A percentile compares a stretch with the other conserved stretches of the same genome.
Conservation (phyloP, 2,797 vertebrate species). For the Coluber constrictor region DNA sequence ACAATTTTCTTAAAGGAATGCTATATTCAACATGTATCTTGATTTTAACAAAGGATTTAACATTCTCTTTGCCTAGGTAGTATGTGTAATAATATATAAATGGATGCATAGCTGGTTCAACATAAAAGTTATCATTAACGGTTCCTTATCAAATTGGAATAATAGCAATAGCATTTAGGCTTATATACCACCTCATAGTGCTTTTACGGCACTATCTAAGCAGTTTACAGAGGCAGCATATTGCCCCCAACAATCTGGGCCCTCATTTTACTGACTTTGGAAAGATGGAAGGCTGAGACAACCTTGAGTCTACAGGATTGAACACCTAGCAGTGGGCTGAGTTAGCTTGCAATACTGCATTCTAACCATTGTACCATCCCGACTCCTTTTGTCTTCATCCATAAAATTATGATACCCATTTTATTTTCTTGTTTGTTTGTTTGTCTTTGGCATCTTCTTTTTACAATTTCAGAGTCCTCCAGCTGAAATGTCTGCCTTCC, state of each 20-base stretch:
- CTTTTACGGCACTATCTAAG: background rate
- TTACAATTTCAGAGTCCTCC: too few relatives aligned
- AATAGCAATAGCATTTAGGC: background rate
- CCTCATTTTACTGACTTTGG: too few relatives aligned
- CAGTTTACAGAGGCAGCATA: background rate
- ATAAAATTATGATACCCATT: too few relatives aligned
- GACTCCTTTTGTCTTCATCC: too few relatives aligned
- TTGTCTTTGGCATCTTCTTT: too few relatives aligned
- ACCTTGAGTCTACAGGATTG: too few relatives aligned
- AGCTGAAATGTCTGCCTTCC: too few relatives aligned
- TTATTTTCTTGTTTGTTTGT: too few relatives aligned
- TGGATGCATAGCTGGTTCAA: background rate
- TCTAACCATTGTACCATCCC: too few relatives aligned
- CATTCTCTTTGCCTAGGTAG: background rate
- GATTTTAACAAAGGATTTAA: background rate
- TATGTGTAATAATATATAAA: background rate
- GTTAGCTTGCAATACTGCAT: too few relatives aligned
- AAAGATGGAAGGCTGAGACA: too few relatives aligned
- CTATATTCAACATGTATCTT: background rate
- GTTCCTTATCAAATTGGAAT: background rate
- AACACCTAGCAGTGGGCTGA: too few relatives aligned
- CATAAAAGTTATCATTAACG: background rate
- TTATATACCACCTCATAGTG: background rate
- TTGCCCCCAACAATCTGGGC: background rate
- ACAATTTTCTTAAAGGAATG: background rate